Conservation (phyloP, 1,140 invertebrate genomes). For the Araneus ventricosus region DNA sequence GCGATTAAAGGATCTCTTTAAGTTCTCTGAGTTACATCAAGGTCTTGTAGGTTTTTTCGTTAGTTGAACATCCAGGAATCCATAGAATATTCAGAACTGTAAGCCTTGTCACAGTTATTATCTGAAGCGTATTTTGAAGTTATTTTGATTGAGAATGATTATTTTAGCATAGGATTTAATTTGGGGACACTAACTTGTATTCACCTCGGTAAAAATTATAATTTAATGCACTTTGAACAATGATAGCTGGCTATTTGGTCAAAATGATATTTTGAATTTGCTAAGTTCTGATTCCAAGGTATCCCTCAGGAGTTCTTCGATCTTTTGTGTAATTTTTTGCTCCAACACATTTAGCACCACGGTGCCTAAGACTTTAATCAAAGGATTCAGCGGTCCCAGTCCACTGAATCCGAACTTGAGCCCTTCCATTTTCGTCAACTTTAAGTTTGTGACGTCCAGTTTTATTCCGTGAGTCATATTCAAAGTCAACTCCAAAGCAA, state of each 20-base stretch:
- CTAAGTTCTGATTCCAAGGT: conserved; percentile 19
- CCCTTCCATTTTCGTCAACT: conserved; percentile 42
- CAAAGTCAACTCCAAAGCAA: not conserved
- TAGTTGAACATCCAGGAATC: too few species aligned
- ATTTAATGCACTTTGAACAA: too few species aligned
- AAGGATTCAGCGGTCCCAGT: conserved; percentile 38
- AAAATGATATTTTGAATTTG: not conserved
- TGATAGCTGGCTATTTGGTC: not conserved
- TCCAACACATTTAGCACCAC: conserved; percentile 23
- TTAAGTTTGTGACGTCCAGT: conserved; percentile 5
- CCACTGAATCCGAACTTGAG: conserved; percentile 49
- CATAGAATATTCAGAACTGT: too few species aligned
- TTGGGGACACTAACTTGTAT: too few species aligned
- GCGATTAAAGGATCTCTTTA: too few species aligned
- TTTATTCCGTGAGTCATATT: not conserved
- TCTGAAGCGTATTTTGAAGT: too few species aligned
- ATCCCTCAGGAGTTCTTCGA: conserved; percentile 17
- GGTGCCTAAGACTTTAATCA: conserved; percentile 19
- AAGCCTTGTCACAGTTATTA: too few species aligned
- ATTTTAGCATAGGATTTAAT: too few species aligned
- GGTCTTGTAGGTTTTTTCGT: too few species aligned
- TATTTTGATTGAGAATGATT: too few species aligned
- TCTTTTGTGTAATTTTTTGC: not conserved
- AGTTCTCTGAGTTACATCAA: too few species aligned
- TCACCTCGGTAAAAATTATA: too few species aligned